Evolutionary conservation across 2,113 vertebrate genomes (phyloP).

Genomic region (Mormyrus iriodes): DNA sequence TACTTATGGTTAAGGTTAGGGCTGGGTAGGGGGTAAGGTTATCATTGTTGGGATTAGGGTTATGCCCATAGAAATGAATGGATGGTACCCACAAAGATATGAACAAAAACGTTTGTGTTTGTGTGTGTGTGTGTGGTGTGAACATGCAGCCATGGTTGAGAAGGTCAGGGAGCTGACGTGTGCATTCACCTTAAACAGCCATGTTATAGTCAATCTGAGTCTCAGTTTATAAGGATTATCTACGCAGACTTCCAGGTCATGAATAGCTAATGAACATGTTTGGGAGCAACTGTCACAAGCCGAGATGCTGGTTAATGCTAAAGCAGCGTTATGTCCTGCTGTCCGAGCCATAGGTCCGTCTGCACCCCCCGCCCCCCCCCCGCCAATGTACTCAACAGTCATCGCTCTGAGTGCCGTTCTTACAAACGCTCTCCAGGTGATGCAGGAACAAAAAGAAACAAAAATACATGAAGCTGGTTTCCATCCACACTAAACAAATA

Average conservation of each 20-base stretch:
- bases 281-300: no score
- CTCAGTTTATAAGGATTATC: background rate
- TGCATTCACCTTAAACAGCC: background rate
- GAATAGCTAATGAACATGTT: background rate
- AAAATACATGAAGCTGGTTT: background rate
- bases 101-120: background rate
- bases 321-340: background rate
- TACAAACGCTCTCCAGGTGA: conserved; percentile 13
- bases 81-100: background rate
- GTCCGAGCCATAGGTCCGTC: background rate
- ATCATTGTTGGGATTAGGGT: background rate
- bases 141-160: background rate
- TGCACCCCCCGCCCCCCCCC: background rate
- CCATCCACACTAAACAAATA: conserved; percentile 25
- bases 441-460: background rate
- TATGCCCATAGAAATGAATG: background rate
- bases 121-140: background rate
- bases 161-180: background rate
- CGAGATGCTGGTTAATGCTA: background rate
- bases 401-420: background rate
- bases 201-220: background rate
- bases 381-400: background rate
- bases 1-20: background rate
- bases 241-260: background rate
- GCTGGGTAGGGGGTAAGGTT: background rate